phyloP scores from a whole-genome alignment of 2,113 vertebrate species.

The Tapirus terrestris region DNA sequence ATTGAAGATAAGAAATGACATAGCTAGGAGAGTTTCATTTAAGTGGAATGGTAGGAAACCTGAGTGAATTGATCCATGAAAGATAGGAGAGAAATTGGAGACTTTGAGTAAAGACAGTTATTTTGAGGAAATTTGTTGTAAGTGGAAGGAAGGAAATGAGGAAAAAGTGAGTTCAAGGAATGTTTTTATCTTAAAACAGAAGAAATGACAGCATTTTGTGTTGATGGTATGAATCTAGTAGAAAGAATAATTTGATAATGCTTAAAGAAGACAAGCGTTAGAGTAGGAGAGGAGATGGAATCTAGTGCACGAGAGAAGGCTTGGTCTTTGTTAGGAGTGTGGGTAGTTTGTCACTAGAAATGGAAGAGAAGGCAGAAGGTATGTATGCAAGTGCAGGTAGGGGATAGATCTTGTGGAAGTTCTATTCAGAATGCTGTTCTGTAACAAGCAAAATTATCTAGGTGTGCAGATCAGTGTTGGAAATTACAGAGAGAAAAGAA shows the following conservation, averaged over 20 bases:
- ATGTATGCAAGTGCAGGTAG: too few relatives aligned
- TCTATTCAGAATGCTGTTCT: background rate
- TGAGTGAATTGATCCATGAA: background rate
- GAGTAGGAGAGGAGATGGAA: background rate
- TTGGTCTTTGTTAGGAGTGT: background rate
- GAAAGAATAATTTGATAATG: background rate
- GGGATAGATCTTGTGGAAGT: background rate
- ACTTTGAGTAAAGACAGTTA: background rate
- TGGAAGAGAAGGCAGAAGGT: background rate
- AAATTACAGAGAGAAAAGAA: background rate
- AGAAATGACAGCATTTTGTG: background rate
- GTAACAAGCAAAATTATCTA: background rate
- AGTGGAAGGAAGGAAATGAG: background rate
- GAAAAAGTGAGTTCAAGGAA: background rate
- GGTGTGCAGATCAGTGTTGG: background rate
- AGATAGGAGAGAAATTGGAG: background rate
- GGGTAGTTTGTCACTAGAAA: background rate
- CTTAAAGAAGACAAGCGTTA: background rate
- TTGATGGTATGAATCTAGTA: background rate
- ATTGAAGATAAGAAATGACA: background rate
- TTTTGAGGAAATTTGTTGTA: background rate
- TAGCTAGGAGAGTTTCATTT: background rate
- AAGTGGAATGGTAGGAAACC: background rate
- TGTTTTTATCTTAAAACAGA: background rate
- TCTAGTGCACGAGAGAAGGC: too few relatives aligned